Base-by-base conservation (phyloP, 2,888 invertebrate species). In the Pyrrhosoma nymphula region DNA sequence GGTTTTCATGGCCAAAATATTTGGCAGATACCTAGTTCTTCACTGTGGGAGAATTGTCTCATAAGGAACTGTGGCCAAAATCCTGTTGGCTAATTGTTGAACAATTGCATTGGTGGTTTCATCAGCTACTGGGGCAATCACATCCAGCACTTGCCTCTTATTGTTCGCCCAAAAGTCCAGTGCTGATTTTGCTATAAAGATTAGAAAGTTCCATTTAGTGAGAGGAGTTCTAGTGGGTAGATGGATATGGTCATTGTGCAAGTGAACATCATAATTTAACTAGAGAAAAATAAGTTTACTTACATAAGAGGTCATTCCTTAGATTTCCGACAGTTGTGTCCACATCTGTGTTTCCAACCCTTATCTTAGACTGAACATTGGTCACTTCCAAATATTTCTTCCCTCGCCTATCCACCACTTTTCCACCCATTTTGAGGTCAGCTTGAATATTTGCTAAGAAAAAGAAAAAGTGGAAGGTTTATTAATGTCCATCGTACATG, bases 121-220 rank as follows among this genome's bases (percentile, higher is more conserved):
- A 95, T 98, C 98, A 90, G 98, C 97, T 82, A 98, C 97, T 0
- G 98, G 98, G 96, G 97, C 98, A 82, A 98, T 97, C 93, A 98
- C 98, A 96, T 98, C 98, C 96, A 98, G 97, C 8, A 98, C 97
- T 18, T 98, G 97, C 95, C 97, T 97, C 0, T 98, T 98, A 96
- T 98, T 98, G 95, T 98, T 97, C 96, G 98, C 98, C 97, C 98
- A 98, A 97, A 98, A 98, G 12, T 97, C 97, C 0, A 97, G 97
- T n/a, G 98, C 98, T 63, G 98, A 97, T 95, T 98, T 97, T 93
- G 98, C 98, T 98, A 97, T 63, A 96, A 97, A 95, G 96, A 96
- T 26, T 63, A 30, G 8, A 82, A 82, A 16, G n/a, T 47, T 47
- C 2, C 47, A 47, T 4, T 47, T 47, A 47, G 47, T 47, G 47